A percentile compares a stretch with the other conserved stretches of the same genome.
Conservation (phyloP, 2,888 invertebrate species). For the Drosophila borealis region DNA sequence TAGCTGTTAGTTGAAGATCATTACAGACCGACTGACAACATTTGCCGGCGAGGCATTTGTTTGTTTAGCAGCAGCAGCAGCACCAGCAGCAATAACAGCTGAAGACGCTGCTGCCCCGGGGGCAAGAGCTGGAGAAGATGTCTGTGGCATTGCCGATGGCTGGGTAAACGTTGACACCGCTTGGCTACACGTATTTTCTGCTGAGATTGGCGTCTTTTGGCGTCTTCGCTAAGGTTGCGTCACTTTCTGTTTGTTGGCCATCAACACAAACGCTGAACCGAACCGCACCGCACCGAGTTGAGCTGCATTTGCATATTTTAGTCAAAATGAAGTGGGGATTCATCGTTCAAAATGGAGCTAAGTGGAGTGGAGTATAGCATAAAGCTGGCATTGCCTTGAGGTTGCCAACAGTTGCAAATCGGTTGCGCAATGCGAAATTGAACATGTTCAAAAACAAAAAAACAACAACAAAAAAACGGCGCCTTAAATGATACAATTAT, state of each 20-base stretch:
- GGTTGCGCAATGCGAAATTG: constrained; percentile 47
- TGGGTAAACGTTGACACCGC: constrained; percentile 27
- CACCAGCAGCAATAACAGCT: constrained; percentile 46
- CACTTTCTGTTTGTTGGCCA: constrained; percentile 50
- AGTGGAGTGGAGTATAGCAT: constrained; percentile 1
- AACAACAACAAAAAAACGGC: neutral
- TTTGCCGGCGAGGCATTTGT: constrained; percentile 55
- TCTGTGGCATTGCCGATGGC: constrained; percentile 4
- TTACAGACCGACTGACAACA: constrained; percentile 64
- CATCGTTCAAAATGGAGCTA: constrained; percentile 7
- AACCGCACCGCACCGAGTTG: neutral
- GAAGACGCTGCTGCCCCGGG: constrained; percentile 41
- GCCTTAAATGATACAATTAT: constrained; percentile 25
- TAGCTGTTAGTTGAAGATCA: constrained; percentile 68
- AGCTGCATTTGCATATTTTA: constrained; percentile 51
- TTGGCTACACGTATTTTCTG: constrained; percentile 44
- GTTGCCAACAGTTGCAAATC: constrained; percentile 48
- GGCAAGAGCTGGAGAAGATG: constrained; percentile 7
- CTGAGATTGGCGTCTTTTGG: constrained; percentile 57
- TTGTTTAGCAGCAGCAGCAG: constrained; percentile 50
- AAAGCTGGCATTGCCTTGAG: constrained; percentile 33
- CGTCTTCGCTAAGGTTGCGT: constrained; percentile 50
- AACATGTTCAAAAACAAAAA: constrained; percentile 48
- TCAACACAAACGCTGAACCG: constrained; percentile 15
- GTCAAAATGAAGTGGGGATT: constrained; percentile 32